Percentiles rank a stretch among this genome's conserved stretches.
Conservation (phyloP, 37 sponge, comb jelly and placozoan genomes). For the Ephydatia muelleri region DNA sequence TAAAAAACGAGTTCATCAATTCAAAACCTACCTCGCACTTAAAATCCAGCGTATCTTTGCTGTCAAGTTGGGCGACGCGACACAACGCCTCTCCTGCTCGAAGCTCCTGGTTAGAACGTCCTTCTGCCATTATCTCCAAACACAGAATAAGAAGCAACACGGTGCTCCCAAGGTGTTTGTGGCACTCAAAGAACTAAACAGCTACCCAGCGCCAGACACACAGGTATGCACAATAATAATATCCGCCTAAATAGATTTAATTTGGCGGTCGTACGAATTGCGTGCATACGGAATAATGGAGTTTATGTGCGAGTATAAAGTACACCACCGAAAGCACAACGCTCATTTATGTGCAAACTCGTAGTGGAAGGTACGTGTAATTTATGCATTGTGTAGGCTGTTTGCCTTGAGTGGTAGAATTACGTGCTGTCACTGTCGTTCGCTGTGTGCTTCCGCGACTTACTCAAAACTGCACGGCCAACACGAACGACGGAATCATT, state of each 20-base stretch:
- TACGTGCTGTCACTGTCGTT: too few species aligned
- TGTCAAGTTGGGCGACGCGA: neutral
- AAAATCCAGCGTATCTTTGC: neutral
- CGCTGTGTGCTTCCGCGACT: too few species aligned
- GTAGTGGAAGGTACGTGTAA: too few species aligned
- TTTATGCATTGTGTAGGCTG: too few species aligned
- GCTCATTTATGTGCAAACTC: neutral
- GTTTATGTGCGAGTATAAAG: neutral
- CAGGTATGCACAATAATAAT: neutral
- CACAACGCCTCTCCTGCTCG: neutral
- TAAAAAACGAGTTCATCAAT: neutral
- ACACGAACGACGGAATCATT: too few species aligned
- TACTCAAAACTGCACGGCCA: too few species aligned
- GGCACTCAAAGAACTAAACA: too few species aligned
- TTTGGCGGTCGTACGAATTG: neutral
- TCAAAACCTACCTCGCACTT: neutral
- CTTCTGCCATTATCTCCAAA: neutral
- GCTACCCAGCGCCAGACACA: too few species aligned
- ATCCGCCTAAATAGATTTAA: neutral
- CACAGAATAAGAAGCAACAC: neutral
- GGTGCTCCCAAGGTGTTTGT: neutral
- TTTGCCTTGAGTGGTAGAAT: too few species aligned
- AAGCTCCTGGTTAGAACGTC: neutral
- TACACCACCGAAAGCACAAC: neutral
- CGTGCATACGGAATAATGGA: neutral